Evolutionary conservation across 2,797 vertebrate species (phyloP), one percentile per base, ranked within the genome.

Genomic region (Danio tinwini): DNA sequence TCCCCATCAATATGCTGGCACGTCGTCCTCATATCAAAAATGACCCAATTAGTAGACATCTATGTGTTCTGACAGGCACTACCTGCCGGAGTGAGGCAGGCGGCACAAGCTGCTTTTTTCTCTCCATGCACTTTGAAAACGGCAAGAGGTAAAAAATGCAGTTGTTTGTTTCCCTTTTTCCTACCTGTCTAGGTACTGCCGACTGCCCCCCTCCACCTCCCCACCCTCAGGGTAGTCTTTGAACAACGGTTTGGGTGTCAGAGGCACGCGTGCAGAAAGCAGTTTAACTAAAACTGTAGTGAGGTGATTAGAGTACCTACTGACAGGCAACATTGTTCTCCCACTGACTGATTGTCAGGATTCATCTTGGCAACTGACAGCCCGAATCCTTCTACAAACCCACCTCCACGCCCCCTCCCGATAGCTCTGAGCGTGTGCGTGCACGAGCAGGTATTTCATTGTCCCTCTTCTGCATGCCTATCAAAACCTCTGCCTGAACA

Each of bases 1-100:
- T 63, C 82, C 84, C 88, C 87, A 87, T 91, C 84, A 85, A 77
- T 77, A 56, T 59, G 55, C 84, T 84, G 86, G 85, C 90, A 92
- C 85, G 83, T 81, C 82, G 63, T 89, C 86, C 82, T 85, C 87
- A 88, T 92, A 92, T 93, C 91, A 91, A 88, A 94, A 93, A 91
- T 92, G 92, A 93, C 92, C 93, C 92, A 92, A 94, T 93, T 95
- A 93, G 88, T 87, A 85, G 89, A 92, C 88, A 88, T 89, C 88
- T 88, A 93, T 91, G 90, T 89, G 88, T 91, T 94, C 88, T 91
- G 90, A 92, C 88, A 93, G 86, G 85, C 89, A 92, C 82, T 93
- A 93, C 93, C 93, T 93, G 91, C 92, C 75, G 74, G 29, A 47
- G 65, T 87, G 9, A 63, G 82, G 81, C 81, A 82, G 84, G 76